phyloP scores from a whole-genome alignment of 2,888 invertebrate species.

The Drosophila seclusa region DNA sequence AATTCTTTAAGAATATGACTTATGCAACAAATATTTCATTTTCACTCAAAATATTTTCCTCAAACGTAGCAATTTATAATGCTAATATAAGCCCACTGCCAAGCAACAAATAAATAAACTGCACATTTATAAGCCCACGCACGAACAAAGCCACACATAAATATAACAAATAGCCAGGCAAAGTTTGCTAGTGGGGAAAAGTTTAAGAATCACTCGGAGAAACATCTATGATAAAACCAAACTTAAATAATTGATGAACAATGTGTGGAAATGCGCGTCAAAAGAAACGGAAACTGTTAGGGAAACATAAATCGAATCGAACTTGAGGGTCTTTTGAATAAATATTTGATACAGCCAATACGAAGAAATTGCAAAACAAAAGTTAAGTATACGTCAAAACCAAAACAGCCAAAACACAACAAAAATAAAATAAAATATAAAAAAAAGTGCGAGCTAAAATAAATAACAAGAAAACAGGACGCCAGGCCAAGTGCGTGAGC shows the following conservation, averaged over 20 bases:
- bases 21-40: constrained; percentile 4
- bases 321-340: constrained; percentile 71
- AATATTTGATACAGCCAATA: constrained; percentile 70
- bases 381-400: constrained; percentile 61
- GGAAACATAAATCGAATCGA: constrained; percentile 73
- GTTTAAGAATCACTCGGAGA: constrained; percentile 5
- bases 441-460: constrained; percentile 32
- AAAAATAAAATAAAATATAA: constrained; percentile 10
- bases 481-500: constrained; percentile 64
- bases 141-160: constrained; percentile 25
- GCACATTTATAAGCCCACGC: constrained; percentile 38
- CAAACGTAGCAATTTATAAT: constrained; percentile 26
- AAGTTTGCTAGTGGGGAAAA: constrained; percentile 2
- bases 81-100: constrained; percentile 22
- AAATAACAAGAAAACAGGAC: constrained; percentile 26
- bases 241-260: constrained; percentile 69
- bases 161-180: constrained; percentile 21
- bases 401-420: constrained; percentile 10
- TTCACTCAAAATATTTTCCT: constrained; percentile 22
- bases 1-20: constrained; percentile 1
- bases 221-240: constrained; percentile 27
- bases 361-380: constrained; percentile 49
- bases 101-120: constrained; percentile 38
- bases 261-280: constrained; percentile 60
- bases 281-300: constrained; percentile 55